These are phyloP conservation scores for Drosophila pseudotalamancana DNA, from an alignment of 2,888 invertebrate genomes.

Conservation along the genomic window DNA sequence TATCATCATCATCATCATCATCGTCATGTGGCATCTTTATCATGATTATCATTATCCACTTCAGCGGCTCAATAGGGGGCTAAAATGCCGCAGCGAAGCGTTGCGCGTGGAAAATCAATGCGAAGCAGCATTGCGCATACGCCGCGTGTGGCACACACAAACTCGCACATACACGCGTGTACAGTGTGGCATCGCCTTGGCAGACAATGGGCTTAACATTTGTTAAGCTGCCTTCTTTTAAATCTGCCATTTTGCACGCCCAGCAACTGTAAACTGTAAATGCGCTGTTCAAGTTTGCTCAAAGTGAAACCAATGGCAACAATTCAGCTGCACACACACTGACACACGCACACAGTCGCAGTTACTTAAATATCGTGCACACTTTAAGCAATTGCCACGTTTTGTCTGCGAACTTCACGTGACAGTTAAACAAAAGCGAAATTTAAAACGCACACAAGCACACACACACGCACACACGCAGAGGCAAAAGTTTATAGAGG, in stretches of 20 bases:
- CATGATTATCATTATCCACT: constrained; percentile 37
- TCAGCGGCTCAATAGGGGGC: constrained; percentile 33
- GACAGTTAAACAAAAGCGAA: constrained; percentile 53
- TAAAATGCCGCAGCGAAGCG: constrained; percentile 32
- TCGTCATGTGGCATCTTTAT: constrained; percentile 9
- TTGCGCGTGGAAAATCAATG: constrained; percentile 64
- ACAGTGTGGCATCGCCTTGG: constrained; percentile 13
- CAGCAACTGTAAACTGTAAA: constrained; percentile 46
- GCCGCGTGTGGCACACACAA: constrained; percentile 39
- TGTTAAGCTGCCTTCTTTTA: constrained; percentile 54
- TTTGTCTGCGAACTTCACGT: constrained; percentile 46
- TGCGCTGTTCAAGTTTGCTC: constrained; percentile 29
- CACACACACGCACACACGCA: constrained; percentile 10
- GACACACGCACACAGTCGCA: background rate
- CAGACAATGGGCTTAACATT: constrained; percentile 57
- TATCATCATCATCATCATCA: constrained; percentile 25
- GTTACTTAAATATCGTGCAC: constrained; percentile 30
- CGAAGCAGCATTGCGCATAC: constrained; percentile 62
- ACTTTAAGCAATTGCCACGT: constrained; percentile 45
- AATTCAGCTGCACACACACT: constrained; percentile 20
- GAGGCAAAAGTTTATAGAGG: constrained; percentile 7
- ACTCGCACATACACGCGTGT: background rate
- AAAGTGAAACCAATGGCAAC: constrained; percentile 60
- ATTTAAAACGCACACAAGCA: constrained; percentile 48
- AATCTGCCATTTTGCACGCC: constrained; percentile 50